These are phyloP conservation scores for Gnathonemus longibarbis DNA, from an alignment of 2,113 vertebrate genomes.

Conservation along the genomic window DNA sequence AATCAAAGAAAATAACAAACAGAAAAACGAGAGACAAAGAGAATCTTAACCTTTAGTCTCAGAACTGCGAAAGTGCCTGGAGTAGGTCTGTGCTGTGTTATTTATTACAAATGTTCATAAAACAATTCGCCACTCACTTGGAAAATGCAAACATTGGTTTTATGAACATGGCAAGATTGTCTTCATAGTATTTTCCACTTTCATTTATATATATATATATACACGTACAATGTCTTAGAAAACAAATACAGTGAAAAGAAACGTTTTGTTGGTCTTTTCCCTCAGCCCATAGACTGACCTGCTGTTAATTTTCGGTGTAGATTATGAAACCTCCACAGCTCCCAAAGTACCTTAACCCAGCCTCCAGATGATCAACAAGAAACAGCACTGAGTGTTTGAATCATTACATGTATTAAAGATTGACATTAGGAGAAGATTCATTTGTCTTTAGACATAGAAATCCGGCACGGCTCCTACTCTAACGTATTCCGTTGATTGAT, in stretches of 20 bases:
- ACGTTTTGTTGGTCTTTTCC: slow-evolving; percentile 18
- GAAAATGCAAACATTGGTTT: slow-evolving; percentile 39
- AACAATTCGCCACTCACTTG: slow-evolving; percentile 38
- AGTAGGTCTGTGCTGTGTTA: slow-evolving; percentile 64
- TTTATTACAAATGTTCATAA: slow-evolving; percentile 43
- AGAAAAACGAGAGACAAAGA: slow-evolving; percentile 54
- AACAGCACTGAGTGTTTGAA: background rate
- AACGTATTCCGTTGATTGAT: background rate
- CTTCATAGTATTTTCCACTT: slow-evolving; percentile 51
- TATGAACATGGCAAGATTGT: slow-evolving; percentile 60
- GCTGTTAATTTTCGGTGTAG: background rate
- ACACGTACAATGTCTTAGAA: slow-evolving; percentile 32
- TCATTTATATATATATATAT: slow-evolving; percentile 49
- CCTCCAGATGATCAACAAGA: background rate
- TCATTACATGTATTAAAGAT: background rate
- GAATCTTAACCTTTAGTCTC: slow-evolving; percentile 40
- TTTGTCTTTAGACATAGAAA: background rate
- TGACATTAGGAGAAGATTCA: slow-evolving; percentile 2
- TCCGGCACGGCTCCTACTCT: background rate
- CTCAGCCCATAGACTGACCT: background rate
- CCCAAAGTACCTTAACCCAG: background rate
- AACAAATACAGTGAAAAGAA: slow-evolving; percentile 23
- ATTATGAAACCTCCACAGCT: background rate
- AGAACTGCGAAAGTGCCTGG: slow-evolving; percentile 62
- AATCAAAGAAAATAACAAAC: slow-evolving; percentile 43